phyloP scores from a whole-genome alignment of 2,113 vertebrate genomes.

The Cercocebus atys region DNA sequence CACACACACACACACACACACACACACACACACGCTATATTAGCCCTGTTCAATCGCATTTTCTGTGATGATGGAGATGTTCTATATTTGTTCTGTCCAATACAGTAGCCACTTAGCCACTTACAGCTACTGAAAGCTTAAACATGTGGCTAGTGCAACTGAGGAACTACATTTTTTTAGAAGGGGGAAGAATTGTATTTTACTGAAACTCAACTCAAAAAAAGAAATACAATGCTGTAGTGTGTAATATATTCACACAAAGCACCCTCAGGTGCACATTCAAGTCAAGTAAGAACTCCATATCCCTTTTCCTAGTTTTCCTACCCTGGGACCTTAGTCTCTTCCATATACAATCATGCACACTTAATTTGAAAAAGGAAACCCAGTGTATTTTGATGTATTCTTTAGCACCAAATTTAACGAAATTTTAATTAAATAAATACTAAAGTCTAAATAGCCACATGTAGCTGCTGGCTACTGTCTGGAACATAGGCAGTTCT shows the following conservation, averaged over 20 bases:
- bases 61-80: neutral
- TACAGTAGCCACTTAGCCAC: neutral
- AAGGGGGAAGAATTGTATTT: slow-evolving; percentile 90
- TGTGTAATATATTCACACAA: slow-evolving; percentile 92
- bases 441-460: neutral
- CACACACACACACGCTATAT: neutral
- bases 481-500: neutral
- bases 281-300: slow-evolving; percentile 89
- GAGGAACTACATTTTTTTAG: neutral
- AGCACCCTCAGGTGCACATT: slow-evolving; percentile 90
- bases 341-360: slow-evolving; percentile 90
- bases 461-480: neutral
- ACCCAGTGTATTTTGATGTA: slow-evolving; percentile 85
- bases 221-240: slow-evolving; percentile 91
- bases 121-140: neutral
- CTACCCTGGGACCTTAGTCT: slow-evolving; percentile 87
- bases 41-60: neutral
- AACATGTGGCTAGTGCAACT: neutral
- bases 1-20: no score
- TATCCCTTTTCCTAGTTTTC: slow-evolving; percentile 80
- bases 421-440: neutral
- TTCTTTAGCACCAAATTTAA: slow-evolving; percentile 88
- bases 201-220: slow-evolving; percentile 94
- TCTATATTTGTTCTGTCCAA: neutral
- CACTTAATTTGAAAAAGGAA: slow-evolving; percentile 88